These are phyloP conservation scores for Phyllopteryx taeniolatus DNA, from an alignment of 2,113 vertebrate species.

Conservation along the genomic window DNA sequence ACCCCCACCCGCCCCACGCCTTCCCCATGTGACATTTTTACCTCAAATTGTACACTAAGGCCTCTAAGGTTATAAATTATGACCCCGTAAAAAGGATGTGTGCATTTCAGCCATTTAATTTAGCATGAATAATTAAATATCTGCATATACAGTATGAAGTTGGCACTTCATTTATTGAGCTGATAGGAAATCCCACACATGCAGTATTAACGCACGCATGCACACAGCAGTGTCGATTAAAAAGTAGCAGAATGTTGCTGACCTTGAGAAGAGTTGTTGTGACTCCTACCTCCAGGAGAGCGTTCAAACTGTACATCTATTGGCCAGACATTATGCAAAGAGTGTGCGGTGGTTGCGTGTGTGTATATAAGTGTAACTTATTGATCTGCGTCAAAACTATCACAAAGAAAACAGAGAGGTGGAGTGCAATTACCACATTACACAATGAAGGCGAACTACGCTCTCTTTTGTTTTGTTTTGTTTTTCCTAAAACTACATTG, in stretches of 20 bases:
- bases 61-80: conserved; percentile 2
- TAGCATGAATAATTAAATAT: background rate
- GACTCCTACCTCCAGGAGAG: background rate
- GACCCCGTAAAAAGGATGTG: background rate
- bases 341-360: background rate
- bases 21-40: conserved; percentile 50
- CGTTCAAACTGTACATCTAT: background rate
- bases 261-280: background rate
- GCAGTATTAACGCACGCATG: background rate
- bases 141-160: background rate
- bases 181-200: background rate
- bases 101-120: background rate
- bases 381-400: background rate
- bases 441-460: no score
- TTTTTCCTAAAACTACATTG: no score
- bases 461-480: no score
- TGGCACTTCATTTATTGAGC: background rate
- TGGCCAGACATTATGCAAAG: background rate
- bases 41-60: conserved; percentile 41
- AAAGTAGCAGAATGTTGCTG: background rate
- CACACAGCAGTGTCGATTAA: background rate
- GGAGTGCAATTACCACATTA: no score
- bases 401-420: background rate
- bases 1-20: conserved; percentile 6
- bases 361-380: background rate